These are phyloP conservation scores for Aleadryas rufinucha DNA, from an alignment of 2,113 vertebrate species.

Conservation along the genomic window DNA sequence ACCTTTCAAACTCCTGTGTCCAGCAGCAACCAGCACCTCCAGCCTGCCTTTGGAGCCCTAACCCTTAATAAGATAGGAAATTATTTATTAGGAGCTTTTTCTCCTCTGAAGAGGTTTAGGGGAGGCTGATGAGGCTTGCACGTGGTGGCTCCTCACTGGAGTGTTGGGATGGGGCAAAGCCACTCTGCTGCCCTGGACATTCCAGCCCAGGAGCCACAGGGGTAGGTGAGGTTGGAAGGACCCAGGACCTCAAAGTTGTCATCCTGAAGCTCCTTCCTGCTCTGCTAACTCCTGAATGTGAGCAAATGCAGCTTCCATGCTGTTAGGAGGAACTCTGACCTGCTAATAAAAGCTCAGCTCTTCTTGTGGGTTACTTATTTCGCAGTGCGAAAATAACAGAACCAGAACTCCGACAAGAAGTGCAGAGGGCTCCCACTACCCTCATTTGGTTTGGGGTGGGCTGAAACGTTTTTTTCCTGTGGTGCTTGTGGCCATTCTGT, in stretches of 20 bases:
- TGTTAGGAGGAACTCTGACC: not conserved
- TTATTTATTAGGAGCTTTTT: not conserved
- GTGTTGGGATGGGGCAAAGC: not conserved
- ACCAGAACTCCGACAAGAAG: not conserved
- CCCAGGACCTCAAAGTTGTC: not conserved
- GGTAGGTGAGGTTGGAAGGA: not conserved
- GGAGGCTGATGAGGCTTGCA: not conserved
- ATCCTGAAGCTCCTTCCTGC: not conserved
- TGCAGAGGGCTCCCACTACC: not conserved
- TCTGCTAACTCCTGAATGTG: not conserved
- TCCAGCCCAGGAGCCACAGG: accelerated
- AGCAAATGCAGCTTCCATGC: not conserved
- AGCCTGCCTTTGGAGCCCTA: not conserved
- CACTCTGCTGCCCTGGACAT: accelerated
- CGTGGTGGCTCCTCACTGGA: not conserved
- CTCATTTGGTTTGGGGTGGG: accelerated
- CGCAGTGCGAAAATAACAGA: not conserved
- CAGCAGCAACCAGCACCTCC: not conserved
- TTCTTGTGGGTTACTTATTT: not conserved
- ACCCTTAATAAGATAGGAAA: not conserved
- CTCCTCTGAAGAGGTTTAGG: not conserved
- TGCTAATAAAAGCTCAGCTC: not conserved
- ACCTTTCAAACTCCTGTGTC: not conserved
- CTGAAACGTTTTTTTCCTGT: accelerated
- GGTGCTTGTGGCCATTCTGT: not conserved